These are phyloP conservation scores for Alsophila aescularia DNA, from an alignment of 2,888 invertebrate genomes.

Conservation along the genomic window DNA sequence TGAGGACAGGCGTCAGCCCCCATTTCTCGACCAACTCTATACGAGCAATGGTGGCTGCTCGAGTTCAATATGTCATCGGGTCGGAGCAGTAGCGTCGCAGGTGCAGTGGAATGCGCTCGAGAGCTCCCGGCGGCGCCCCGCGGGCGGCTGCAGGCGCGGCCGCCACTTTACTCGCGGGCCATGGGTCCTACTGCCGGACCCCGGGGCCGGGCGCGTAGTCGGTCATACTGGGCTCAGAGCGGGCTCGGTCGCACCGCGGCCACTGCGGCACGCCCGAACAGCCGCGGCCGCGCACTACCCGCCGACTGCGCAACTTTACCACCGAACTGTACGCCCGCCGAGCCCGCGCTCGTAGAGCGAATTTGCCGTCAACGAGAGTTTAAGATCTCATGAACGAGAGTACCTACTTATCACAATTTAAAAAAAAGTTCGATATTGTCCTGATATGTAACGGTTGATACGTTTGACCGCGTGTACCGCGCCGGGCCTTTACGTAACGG, in stretches of 20 bases:
- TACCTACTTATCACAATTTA: conserved; percentile 42
- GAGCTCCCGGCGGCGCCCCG: conserved; percentile 74
- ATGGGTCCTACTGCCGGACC: conserved; percentile 55
- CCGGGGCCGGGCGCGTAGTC: conserved; percentile 40
- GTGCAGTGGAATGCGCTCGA: conserved; percentile 68
- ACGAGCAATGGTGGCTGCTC: conserved; percentile 97
- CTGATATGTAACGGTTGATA: conserved; percentile 52
- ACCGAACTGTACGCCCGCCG: conserved; percentile 7
- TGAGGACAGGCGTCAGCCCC: conserved; percentile 99
- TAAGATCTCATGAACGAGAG: conserved; percentile 7
- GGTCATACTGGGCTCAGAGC: conserved; percentile 49
- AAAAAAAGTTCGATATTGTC: conserved; percentile 47
- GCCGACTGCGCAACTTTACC: conserved; percentile 46
- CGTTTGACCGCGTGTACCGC: conserved; percentile 40
- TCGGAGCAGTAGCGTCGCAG: conserved; percentile 58
- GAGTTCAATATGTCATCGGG: conserved; percentile 80
- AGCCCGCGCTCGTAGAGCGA: conserved; percentile 8
- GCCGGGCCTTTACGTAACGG: conserved; percentile 67
- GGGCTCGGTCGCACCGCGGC: conserved; percentile 54
- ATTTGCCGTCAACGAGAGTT: conserved; percentile 7
- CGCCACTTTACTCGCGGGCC: conserved; percentile 64
- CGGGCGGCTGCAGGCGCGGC: conserved; percentile 68
- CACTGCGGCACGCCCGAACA: conserved; percentile 63
- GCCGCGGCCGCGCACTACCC: conserved; percentile 43
- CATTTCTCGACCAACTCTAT: conserved; percentile 99